Percentiles rank a stretch among this genome's conserved stretches.
These are phyloP conservation scores for Sebastes dallii DNA, from an alignment of 2,797 vertebrate genomes.

Conservation along the genomic window DNA sequence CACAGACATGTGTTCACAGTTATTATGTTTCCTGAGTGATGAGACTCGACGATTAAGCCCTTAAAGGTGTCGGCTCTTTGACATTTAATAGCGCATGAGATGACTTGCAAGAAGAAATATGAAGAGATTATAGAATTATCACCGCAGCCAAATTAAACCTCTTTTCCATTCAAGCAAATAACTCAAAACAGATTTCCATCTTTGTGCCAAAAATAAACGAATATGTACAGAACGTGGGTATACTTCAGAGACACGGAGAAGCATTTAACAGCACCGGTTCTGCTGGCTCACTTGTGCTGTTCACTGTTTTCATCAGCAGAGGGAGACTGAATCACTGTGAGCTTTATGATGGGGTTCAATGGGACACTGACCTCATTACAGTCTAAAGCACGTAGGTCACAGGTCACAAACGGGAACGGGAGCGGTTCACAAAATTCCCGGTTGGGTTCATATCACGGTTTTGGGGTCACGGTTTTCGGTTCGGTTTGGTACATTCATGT, in stretches of 20 bases:
- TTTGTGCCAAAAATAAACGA: background rate
- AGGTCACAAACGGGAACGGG: background rate
- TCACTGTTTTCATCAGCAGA: conserved; percentile 47
- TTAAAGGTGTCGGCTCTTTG: background rate
- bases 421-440: no score
- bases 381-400: conserved; percentile 27
- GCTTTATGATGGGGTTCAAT: conserved; percentile 2
- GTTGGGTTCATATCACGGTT: no score
- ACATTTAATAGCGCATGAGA: conserved; percentile 8
- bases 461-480: no score
- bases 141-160: background rate
- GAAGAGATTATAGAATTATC: background rate
- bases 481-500: no score
- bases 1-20: conserved; percentile 46
- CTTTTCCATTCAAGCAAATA: background rate
- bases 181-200: background rate
- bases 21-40: conserved; percentile 40
- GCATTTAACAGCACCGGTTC: background rate
- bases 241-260: background rate
- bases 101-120: background rate
- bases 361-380: conserved; percentile 28
- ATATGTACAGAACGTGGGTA: background rate
- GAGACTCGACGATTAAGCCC: background rate
- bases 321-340: conserved; percentile 45
- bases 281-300: background rate